phyloP scores from a whole-genome alignment of 2,113 vertebrate species.

The Vidua macroura region DNA sequence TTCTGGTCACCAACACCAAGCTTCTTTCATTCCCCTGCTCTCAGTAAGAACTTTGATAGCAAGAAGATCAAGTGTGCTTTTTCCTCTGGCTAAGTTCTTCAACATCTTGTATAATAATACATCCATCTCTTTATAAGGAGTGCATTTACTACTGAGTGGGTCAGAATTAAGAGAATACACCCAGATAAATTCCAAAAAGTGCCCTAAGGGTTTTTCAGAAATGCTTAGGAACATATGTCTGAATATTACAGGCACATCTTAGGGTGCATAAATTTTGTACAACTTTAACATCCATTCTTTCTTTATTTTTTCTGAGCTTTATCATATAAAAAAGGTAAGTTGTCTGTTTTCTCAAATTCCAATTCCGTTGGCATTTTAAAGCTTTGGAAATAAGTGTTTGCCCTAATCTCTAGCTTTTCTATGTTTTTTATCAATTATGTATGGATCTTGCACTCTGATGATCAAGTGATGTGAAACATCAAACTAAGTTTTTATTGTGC shows the following conservation, averaged over 20 bases:
- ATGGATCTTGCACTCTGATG: slow-evolving; percentile 22
- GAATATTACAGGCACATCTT: neutral
- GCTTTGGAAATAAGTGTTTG: neutral
- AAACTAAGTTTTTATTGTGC: slow-evolving; percentile 39
- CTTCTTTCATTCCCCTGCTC: neutral
- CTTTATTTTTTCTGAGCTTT: neutral
- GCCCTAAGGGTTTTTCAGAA: neutral
- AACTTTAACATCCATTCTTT: neutral
- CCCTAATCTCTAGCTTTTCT: neutral
- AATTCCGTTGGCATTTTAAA: neutral
- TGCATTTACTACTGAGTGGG: neutral
- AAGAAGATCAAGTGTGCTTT: neutral
- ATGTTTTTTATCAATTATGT: slow-evolving; percentile 40
- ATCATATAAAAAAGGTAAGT: neutral
- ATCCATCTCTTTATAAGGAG: neutral
- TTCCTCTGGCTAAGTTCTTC: neutral
- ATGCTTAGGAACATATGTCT: neutral
- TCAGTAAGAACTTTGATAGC: neutral
- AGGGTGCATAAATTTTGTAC: neutral
- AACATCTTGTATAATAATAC: neutral
- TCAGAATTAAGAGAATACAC: neutral
- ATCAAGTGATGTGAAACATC: slow-evolving; percentile 19
- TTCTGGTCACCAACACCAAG: neutral
- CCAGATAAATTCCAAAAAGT: neutral
- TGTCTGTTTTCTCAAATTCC: neutral